These are phyloP conservation scores for Apamea monoglypha DNA, from an alignment of 2,888 invertebrate species.

Conservation along the genomic window DNA sequence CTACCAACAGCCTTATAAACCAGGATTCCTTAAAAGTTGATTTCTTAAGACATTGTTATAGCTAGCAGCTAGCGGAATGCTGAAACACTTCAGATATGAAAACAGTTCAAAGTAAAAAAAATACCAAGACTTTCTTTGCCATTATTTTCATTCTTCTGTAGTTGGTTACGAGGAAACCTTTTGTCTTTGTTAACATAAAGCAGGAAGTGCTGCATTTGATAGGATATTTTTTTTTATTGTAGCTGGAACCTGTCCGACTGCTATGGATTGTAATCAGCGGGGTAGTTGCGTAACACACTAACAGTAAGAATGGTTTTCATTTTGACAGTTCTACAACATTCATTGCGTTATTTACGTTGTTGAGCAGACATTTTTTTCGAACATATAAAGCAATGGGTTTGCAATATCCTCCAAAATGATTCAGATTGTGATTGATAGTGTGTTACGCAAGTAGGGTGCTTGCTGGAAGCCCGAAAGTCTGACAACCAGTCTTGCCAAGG, in stretches of 20 bases:
- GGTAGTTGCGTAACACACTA: too few species aligned
- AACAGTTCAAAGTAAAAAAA: constrained; percentile 1
- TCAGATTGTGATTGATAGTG: too few species aligned
- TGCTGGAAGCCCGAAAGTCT: too few species aligned
- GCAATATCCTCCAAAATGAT: too few species aligned
- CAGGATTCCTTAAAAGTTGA: not conserved
- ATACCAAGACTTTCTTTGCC: not conserved
- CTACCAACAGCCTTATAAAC: not conserved
- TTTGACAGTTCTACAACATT: too few species aligned
- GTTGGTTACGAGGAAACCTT: not conserved
- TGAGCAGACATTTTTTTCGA: too few species aligned
- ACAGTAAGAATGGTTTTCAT: too few species aligned
- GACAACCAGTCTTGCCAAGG: too few species aligned
- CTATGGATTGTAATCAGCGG: too few species aligned
- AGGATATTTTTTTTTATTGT: not conserved
- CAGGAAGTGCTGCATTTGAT: not conserved
- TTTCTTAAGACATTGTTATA: constrained; percentile 12
- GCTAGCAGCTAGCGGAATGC: not conserved
- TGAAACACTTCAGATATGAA: constrained; percentile 17
- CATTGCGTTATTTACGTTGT: too few species aligned
- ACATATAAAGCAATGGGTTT: too few species aligned
- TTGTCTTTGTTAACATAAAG: not conserved
- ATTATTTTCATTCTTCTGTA: not conserved
- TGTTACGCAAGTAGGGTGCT: too few species aligned
- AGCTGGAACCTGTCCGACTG: not conserved